Base-by-base conservation (phyloP, 1,140 invertebrate species). In the Teleopsis dalmanni region DNA sequence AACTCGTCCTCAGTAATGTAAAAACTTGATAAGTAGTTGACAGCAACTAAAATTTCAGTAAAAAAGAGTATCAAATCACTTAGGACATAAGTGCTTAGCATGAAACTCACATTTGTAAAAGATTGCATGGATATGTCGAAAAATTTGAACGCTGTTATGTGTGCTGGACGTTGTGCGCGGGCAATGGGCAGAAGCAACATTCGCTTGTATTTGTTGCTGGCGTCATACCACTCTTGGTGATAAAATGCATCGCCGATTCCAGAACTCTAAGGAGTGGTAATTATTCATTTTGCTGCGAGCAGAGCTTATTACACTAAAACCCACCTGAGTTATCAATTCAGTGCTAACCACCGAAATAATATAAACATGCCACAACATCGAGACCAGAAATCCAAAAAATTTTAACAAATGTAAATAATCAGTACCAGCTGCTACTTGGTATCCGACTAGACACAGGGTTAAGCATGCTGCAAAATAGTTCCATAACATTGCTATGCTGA, bases 71-170 rank as follows among this genome's bases (percentile, higher is more conserved):
- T 43, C 21, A 14, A 25, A 26, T 42, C 9, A 27, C 9, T 6
- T 26, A 14, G 9, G 9, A 27, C 16, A 2, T 14, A 27, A 16
- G 4, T 13, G 4, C 16, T 16, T 1, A 1, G 0, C 35, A 26
- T 8, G n/a, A 10, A 11, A 22, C 37, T 37, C 33, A 47, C 38
- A 25, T 31, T 47, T 4, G 22, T 26, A 22, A 43, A 52, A 37
- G 38, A 42, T 26, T 52, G 38, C 45, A 47, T 52, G 18, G 48
- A 50, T n/a, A 50, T 50, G 14, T 37, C 35, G 18, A 50, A 50
- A 14, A 50, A 50, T 27, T 45, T 36, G 14, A 45, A 50, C 33
- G 48, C 48, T 16, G 48, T 50, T 26, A 50, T 33, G 34, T 46
- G 48, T 3, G 48, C 42, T 13, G 35, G 38, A 6, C 48, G 34